Evolutionary conservation across 1,140 invertebrate genomes (phyloP), one percentile per base, ranked within the genome.

Genomic region (Caenorhabditis briggsae): DNA sequence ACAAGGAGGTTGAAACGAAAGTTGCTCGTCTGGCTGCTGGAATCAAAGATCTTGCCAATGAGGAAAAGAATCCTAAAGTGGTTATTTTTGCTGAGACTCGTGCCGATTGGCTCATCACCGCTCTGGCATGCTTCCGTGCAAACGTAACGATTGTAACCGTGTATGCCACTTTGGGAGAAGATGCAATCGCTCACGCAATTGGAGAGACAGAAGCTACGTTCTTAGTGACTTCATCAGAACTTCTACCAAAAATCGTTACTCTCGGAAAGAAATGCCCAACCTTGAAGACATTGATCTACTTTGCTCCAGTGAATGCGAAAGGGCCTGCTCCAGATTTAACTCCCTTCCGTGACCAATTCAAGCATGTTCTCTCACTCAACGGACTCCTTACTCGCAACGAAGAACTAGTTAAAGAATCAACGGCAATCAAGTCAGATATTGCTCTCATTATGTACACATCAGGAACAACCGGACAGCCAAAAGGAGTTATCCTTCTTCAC

Each of bases 1-100:
- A 95, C 93, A 93, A 93, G 25, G 96, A 97, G 90, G 95, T 97
- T 46, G 95, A 96, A 89, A 92, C 93, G 1, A 93, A 95, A 90
- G 95, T 96, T 6, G 92, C 94, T 0, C 94, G 95, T 88, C 96
- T 98, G 92, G 96, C 96, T 46, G 33, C 85, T 92, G 96, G 96
- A 5, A 93, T 98, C 41, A 93, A 95, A 5, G 95, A 91, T 23
- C 84, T 94, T 48, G 94, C 94, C 5, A 94, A 95, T 86, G 93
- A 94, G 82, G 94, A 95, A 1, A 94, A 94, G 9, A 93, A 95
- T 78, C 33, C 83, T 2, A 84, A 87, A 64, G 61, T 99, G 86
- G 96, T 96, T 18, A 96, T 99, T 89, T 99, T 98, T 93, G 96
- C 97, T 0, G 98, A 99, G 94, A 99, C 97, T 0, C 94, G 97